Base-by-base conservation (phyloP, 2,888 invertebrate genomes). In the Aspidiotus destructor region DNA sequence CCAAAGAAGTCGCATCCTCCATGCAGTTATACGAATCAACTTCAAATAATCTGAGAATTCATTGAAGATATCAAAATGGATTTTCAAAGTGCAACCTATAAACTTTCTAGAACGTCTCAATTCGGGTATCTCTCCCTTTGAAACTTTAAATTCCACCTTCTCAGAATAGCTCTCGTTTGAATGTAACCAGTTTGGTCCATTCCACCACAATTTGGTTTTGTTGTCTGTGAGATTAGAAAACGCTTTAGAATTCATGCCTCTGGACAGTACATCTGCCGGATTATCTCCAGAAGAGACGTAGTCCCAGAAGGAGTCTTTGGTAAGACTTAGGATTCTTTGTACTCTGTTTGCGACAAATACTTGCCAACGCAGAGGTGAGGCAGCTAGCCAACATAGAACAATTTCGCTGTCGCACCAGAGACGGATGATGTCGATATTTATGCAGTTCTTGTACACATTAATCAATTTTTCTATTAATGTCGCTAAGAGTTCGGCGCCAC, bases 401-500 rank as follows among this genome's bases (percentile, higher is more conserved):
- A 62, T 42, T 48, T 44, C 16, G 15, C 44, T 42, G 15, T 62
- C 62, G 62, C 8, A 48, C 62, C 62, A 62, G 11, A 62, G 8
- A 6, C 62, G 15, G 52, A 48, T 48, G 9, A 5, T n/a, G n/a
- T 8, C 16, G 16, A 62, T 15, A 8, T 62, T 15, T 10, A 7
- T 8, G 8, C 7, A 8, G 17, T 16, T 9, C 52, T 15, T 10
- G 16, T 48, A 44, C 11, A 9, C n/a, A 8, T 3, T 15, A 48
- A 5, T 7, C 0, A 71, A 54, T 11, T 13, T 28, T 16, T 69
- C 44, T 5, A 58, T 41, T 41, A 71, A 53, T 28, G 70, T 60
- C 17, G 69, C 63, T 60, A 71, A 60, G 8, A 71, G 54, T 10
- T 62, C 11, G 2, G 71, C 72, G 52, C 60, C 72, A 40, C 61